Base-by-base conservation (phyloP, 1,140 invertebrate genomes). In the Aphelenchoides fujianensis region DNA sequence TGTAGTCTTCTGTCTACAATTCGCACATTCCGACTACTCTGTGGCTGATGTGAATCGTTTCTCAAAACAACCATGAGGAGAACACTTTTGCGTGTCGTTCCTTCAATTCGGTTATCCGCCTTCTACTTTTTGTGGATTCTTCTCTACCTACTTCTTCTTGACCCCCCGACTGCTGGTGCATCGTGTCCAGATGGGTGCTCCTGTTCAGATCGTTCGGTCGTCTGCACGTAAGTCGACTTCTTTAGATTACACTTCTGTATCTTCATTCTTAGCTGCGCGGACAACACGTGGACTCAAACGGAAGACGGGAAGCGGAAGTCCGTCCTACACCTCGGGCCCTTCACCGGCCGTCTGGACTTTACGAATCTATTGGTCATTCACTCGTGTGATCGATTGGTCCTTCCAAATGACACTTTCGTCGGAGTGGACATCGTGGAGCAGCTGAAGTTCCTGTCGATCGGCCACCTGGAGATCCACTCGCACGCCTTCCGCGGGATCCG, bases 391-490 rank as follows among this genome's bases (percentile, higher is more conserved):
- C 74, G 53, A 16, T 9, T 76, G 36, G 61, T 72, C 19, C 64
- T 76, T 28, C 32, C 54, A 34, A 68, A 71, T 61, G 74, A 78
- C 71, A 79, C 75, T 28, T 76, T 76, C 31, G 7, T 48, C 16
- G 76, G 76, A 19, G 63, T 73, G 12, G 70, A 67, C 19, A 76
- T 76, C 7, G n/a, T 41, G 36, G 74, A 76, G 9, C 75, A 76
- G 57, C 30, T 76, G 5, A 76, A 79, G 57, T 53, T 78, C 35
- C 27, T 72, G 35, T 57, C 32, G 37, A 74, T 78, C 31, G 31
- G 72, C 19, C 23, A 73, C 52, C 48, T 74, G 3, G 59, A 79
- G 16, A 54, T 75, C 28, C n/a, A 79, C 28, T 35, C 70, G 16
- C 12, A 34, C 54, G 70, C 75, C 2, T 77, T 77, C 54, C 48